Evolutionary conservation across 2,113 vertebrate species (phyloP).

Genomic region (Mesembrinibis cayennensis): DNA sequence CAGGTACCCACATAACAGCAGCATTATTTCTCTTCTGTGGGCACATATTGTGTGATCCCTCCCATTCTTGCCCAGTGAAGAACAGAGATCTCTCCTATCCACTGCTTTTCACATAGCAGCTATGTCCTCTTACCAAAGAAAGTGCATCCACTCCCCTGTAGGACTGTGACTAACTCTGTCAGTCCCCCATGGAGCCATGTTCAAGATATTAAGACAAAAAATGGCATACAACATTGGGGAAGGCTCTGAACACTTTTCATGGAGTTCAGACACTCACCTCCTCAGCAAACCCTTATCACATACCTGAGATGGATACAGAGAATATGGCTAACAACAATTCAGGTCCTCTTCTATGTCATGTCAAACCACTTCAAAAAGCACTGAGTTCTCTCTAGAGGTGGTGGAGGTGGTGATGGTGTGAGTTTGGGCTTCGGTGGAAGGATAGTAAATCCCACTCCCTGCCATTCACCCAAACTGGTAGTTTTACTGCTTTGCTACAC

Average conservation of each 20-base stretch:
- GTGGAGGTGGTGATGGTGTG: not conserved
- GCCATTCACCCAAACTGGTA: not conserved
- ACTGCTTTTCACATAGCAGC: not conserved
- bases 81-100: not conserved
- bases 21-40: not conserved
- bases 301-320: not conserved
- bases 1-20: not conserved
- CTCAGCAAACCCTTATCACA: not conserved
- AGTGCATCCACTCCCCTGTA: not conserved
- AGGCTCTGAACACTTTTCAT: not conserved
- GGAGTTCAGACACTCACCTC: not conserved
- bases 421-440: not conserved
- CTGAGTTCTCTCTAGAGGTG: not conserved
- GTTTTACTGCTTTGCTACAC: not conserved
- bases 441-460: not conserved
- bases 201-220: not conserved
- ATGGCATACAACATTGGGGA: not conserved
- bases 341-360: not conserved
- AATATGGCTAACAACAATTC: not conserved
- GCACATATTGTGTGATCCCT: not conserved
- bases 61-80: not conserved
- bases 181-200: not conserved
- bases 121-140: not conserved
- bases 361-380: not conserved
- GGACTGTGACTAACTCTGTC: not conserved